Evolutionary conservation across 2,888 invertebrate species (phyloP), one percentile per base, ranked within the genome.

Genomic region (Scrobipalpa costella): DNA sequence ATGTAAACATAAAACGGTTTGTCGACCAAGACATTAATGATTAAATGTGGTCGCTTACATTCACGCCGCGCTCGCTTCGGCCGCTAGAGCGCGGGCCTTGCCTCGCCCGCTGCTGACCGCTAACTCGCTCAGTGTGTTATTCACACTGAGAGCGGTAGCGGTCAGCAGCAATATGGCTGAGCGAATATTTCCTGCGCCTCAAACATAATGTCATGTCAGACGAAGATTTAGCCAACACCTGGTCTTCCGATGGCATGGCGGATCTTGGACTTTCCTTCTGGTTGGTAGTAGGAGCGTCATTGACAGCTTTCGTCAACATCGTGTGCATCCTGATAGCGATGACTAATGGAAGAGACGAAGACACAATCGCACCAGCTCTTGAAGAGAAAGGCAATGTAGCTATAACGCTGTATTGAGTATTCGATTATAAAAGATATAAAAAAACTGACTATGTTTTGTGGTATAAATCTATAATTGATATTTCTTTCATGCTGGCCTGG

Each of bases 251-350:
- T 70, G 95, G 95, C 60, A 94, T 95, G 78, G 96, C 97, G 0
- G 94, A 95, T 71, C 92, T 98, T 49, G 98, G 97, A 61, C 94
- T 96, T 74, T 98, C 98, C 7, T 98, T 97, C 84, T 98, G 95
- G 95, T 90, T 96, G 73, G 94, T 96, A 8, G 94, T 95, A 3
- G 94, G 94, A 7, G 94, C 96, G 0, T 92, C 94, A 0, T 86
- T 94, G 59, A 92, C 95, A 2, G 95, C 95, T 69, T 91, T 95
- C 67, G 84, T 95, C 60, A 97, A 96, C 87, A 93, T 95, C 70
- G 91, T 95, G 5, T 92, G 96, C 68, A 92, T 97, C 17, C 92
- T 94, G 65, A 93, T 96, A 70, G 96, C 96, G 13, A 95, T 95
- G 68, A 93, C 94, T 52, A 95, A 95, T 75, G 92, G 88, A 0